phyloP scores from a whole-genome alignment of 2,888 invertebrate species.

The Synergus umbraculus region DNA sequence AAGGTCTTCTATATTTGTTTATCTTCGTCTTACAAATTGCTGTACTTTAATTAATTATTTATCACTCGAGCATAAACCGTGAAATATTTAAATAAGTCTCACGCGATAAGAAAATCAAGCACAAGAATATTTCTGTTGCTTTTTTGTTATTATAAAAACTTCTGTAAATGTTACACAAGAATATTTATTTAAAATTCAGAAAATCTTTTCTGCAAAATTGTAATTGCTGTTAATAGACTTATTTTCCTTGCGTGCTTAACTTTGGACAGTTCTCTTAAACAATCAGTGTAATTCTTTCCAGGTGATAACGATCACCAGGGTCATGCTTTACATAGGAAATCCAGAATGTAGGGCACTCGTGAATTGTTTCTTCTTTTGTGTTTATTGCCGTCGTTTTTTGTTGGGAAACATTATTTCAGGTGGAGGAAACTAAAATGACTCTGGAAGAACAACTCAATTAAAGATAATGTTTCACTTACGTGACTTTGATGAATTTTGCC shows the following conservation, averaged over 20 bases:
- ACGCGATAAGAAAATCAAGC: background rate
- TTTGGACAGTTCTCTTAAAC: conserved; percentile 30
- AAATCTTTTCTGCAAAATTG: background rate
- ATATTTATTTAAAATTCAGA: background rate
- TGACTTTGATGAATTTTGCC: background rate
- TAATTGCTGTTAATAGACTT: background rate
- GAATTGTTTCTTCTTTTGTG: background rate
- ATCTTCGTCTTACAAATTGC: background rate
- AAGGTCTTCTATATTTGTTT: background rate
- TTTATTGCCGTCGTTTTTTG: background rate
- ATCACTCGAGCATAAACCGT: background rate
- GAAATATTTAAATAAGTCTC: background rate
- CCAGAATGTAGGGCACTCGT: conserved; percentile 13
- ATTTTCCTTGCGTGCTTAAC: conserved; percentile 24
- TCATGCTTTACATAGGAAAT: conserved; percentile 13
- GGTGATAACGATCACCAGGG: conserved; percentile 37
- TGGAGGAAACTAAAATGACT: background rate
- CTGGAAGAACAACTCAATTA: background rate
- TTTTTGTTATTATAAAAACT: background rate
- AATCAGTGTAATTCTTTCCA: conserved; percentile 33
- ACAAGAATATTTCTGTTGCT: background rate
- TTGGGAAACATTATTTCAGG: background rate
- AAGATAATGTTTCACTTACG: background rate
- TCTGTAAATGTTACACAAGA: background rate
- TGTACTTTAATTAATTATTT: background rate